These are phyloP conservation scores for Perithous albicinctus DNA, from an alignment of 2,888 invertebrate genomes.

Conservation along the genomic window DNA sequence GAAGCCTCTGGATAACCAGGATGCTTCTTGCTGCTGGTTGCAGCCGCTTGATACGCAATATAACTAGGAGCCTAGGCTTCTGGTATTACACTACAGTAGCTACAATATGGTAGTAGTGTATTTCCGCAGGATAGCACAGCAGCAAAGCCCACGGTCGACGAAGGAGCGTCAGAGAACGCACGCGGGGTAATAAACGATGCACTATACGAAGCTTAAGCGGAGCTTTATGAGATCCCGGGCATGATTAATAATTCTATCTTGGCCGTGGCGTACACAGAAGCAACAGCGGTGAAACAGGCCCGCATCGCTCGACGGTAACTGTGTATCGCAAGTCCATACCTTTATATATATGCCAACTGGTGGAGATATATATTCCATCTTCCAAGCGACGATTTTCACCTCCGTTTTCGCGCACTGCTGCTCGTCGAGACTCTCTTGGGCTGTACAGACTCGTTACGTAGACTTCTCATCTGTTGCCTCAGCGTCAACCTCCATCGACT, in stretches of 20 bases:
- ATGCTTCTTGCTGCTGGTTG: too few species aligned
- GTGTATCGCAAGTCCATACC: constrained; percentile 25
- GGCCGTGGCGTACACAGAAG: constrained; percentile 47
- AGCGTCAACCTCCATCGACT: background rate
- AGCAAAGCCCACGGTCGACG: constrained; percentile 72
- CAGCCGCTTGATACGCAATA: too few species aligned
- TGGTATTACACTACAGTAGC: too few species aligned
- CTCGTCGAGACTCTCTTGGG: constrained; percentile 20
- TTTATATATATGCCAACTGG: too few species aligned
- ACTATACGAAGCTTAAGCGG: constrained; percentile 79
- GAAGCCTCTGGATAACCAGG: too few species aligned
- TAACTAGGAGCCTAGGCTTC: too few species aligned
- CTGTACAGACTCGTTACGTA: constrained; percentile 44
- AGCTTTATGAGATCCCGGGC: constrained; percentile 83
- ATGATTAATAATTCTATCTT: constrained; percentile 83
- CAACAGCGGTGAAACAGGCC: constrained; percentile 18
- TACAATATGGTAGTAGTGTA: too few species aligned
- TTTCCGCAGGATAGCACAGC: too few species aligned
- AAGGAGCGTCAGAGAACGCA: constrained; percentile 50
- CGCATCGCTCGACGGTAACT: constrained; percentile 21
- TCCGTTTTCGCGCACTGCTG: constrained; percentile 1
- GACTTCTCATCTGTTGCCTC: constrained; percentile 32
- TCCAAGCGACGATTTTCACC: constrained; percentile 17
- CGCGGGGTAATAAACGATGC: constrained; percentile 80
- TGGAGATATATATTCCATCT: constrained; percentile 19